Conservation (phyloP, 23 tunicate species). For the Ascidia mentula region DNA sequence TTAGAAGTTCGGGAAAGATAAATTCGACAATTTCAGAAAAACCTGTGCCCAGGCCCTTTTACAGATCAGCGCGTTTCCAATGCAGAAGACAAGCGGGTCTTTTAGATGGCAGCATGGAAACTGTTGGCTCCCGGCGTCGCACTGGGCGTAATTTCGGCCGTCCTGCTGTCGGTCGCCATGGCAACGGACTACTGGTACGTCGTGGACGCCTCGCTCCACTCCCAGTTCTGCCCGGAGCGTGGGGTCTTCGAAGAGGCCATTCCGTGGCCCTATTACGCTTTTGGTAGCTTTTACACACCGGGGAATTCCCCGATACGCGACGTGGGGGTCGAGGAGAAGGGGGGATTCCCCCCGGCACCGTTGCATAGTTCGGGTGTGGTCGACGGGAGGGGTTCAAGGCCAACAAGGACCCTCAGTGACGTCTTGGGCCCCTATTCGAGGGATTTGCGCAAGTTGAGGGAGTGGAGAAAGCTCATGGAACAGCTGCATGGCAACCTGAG, state of each 20-base stretch:
- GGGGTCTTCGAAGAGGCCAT: slow-evolving; percentile 2
- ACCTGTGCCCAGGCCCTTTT: no score
- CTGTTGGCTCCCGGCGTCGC: background rate
- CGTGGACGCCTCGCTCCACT: background rate
- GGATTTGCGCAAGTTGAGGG: background rate
- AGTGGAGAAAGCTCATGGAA: slow-evolving; percentile 20
- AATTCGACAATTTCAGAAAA: no score
- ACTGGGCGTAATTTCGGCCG: background rate
- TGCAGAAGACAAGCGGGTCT: no score
- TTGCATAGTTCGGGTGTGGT: background rate
- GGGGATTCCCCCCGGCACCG: background rate
- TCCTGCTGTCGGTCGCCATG: slow-evolving; percentile 1
- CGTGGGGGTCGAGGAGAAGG: background rate
- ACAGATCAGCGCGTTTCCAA: no score
- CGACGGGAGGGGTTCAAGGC: background rate
- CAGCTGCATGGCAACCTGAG: slow-evolving; percentile 20
- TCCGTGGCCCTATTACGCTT: slow-evolving; percentile 16
- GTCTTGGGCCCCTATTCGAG: background rate
- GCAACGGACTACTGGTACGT: slow-evolving; percentile 2
- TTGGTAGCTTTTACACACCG: background rate
- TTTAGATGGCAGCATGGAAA: slow-evolving; percentile 18
- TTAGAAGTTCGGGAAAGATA: no score
- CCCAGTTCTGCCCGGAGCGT: background rate
- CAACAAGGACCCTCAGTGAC: background rate
- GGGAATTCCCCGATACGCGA: background rate